A percentile compares a stretch with the other conserved stretches of the same genome.
These are phyloP conservation scores for Chelidonichthys spinosus DNA, from an alignment of 2,797 vertebrate species.

Conservation along the genomic window DNA sequence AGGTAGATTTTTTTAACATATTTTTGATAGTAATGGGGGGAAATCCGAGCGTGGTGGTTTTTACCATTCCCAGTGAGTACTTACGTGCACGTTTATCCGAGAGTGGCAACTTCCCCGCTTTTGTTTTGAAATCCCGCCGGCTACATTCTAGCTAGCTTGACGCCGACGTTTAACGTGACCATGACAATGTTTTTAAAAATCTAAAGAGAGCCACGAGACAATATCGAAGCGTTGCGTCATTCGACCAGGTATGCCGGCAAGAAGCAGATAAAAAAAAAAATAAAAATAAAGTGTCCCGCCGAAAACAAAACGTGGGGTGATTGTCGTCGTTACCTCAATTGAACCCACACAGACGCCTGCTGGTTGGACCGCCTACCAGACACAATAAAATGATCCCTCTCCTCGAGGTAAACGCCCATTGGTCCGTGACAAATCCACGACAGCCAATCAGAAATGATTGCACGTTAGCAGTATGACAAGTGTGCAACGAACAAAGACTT, in stretches of 20 bases:
- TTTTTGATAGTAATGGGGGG: fast-evolving
- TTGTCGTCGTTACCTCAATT: constrained; percentile 23
- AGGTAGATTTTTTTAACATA: fast-evolving
- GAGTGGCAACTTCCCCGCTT: background rate
- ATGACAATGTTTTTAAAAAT: constrained; percentile 1
- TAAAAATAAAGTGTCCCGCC: fast-evolving
- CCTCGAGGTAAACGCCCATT: constrained; percentile 18
- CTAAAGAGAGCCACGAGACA: background rate
- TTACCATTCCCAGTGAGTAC: fast-evolving
- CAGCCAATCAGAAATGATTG: constrained; percentile 48
- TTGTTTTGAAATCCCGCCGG: constrained; percentile 53
- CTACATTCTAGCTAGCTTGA: constrained; percentile 29
- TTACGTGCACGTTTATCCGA: constrained; percentile 2
- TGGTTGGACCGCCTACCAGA: constrained; percentile 14
- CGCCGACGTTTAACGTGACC: background rate
- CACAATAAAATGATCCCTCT: background rate
- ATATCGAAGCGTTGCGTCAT: background rate
- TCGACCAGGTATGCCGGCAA: background rate
- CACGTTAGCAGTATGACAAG: constrained; percentile 42
- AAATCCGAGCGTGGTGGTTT: fast-evolving
- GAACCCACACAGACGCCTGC: constrained; percentile 26
- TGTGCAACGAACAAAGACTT: background rate
- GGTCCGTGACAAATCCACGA: constrained; percentile 2
- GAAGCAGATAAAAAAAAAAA: background rate
- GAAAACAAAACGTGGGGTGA: background rate